Conservation (phyloP, 2,888 invertebrate species). For the Seira ritae region DNA sequence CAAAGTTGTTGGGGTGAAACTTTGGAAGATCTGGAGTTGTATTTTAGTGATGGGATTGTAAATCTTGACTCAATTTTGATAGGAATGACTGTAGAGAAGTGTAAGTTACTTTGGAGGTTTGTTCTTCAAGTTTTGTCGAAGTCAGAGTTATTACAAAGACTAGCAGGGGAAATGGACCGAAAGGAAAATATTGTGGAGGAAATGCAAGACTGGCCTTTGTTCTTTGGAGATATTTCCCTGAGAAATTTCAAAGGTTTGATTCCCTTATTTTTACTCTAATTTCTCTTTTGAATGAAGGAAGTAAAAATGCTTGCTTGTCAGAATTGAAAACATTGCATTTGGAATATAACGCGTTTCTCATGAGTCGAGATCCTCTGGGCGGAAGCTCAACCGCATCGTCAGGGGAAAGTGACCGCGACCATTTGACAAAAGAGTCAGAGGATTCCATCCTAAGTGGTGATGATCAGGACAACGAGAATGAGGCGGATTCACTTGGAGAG, state of each 20-base stretch:
- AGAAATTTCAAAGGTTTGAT: slow-evolving; percentile 47
- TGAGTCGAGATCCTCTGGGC: slow-evolving; percentile 46
- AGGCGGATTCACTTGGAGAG: slow-evolving; percentile 14
- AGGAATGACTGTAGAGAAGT: slow-evolving; percentile 22
- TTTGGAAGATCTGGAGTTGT: slow-evolving; percentile 46
- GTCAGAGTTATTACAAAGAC: not conserved
- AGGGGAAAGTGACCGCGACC: not conserved
- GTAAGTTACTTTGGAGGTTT: slow-evolving; percentile 6
- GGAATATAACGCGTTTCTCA: slow-evolving; percentile 52
- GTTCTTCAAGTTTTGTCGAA: not conserved
- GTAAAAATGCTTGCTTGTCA: not conserved
- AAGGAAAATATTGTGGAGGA: not conserved
- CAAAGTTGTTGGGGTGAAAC: slow-evolving; percentile 48
- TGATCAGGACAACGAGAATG: slow-evolving; percentile 19
- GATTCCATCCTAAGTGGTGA: too few relatives aligned
- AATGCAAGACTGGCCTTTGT: slow-evolving; percentile 20
- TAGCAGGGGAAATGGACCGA: not conserved
- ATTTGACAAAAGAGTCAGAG: too few relatives aligned
- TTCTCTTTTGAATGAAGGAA: not conserved
- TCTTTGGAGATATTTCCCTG: slow-evolving; percentile 30
- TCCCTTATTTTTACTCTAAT: too few relatives aligned
- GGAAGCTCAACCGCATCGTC: not conserved
- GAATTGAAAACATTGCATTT: slow-evolving; percentile 47
- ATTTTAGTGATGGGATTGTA: slow-evolving; percentile 42
- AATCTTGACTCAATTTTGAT: slow-evolving; percentile 50